Percentiles rank a stretch among this genome's conserved stretches.
Evolutionary conservation across 2,797 vertebrate genomes (phyloP).

Genomic region (Agapornis canus): DNA sequence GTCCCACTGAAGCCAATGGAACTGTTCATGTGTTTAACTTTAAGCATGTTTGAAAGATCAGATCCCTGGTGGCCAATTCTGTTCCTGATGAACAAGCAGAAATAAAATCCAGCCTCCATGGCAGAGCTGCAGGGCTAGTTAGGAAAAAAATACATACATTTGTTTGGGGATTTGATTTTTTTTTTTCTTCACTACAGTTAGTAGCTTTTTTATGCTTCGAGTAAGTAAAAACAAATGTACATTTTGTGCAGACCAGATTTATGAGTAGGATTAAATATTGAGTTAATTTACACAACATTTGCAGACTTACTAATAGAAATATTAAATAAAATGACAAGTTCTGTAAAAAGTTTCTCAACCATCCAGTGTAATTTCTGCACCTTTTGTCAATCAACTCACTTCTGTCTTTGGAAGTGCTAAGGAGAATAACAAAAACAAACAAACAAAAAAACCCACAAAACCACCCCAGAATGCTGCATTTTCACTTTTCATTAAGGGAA

Average conservation of each 20-base stretch:
- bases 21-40: slow-evolving; percentile 3
- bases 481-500: background rate
- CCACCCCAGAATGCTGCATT: background rate
- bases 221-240: background rate
- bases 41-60: slow-evolving; percentile 41
- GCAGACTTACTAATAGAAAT: background rate
- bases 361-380: background rate
- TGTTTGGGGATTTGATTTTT: background rate
- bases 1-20: background rate
- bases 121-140: background rate
- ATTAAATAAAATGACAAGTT: background rate
- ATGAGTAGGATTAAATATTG: background rate
- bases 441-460: no score
- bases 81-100: slow-evolving; percentile 20
- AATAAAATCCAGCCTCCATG: background rate
- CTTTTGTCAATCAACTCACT: background rate
- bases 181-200: background rate
- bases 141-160: background rate
- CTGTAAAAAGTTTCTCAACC: background rate
- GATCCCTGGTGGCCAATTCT: slow-evolving; percentile 26
- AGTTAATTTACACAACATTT: background rate
- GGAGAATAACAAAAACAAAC: background rate
- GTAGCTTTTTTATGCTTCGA: background rate
- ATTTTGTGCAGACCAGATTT: background rate
- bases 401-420: background rate